A percentile compares a stretch with the other conserved stretches of the same genome.
Evolutionary conservation across 2,113 vertebrate species (phyloP).

Genomic region (Anoplopoma fimbria): DNA sequence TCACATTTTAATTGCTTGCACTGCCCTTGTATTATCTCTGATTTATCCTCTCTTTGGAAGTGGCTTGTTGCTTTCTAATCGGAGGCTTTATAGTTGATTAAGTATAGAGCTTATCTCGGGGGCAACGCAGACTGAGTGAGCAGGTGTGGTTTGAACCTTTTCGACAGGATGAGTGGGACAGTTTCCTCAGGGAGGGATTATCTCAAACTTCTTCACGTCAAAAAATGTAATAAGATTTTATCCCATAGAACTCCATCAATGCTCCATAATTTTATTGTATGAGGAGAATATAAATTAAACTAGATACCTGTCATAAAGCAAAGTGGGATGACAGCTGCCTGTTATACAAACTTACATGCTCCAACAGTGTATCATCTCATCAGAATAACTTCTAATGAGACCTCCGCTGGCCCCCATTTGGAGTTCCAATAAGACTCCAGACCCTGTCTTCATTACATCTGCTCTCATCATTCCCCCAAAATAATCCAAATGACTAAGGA

Average conservation of each 20-base stretch:
- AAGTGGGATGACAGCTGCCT: neutral
- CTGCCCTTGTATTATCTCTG: neutral
- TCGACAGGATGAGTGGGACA: neutral
- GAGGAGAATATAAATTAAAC: neutral
- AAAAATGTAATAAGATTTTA: neutral
- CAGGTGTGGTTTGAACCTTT: conserved; percentile 1
- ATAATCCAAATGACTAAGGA: conserved; percentile 17
- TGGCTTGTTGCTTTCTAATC: neutral
- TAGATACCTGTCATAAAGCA: neutral
- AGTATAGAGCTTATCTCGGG: neutral
- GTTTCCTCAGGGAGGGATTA: neutral
- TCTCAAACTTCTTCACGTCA: neutral
- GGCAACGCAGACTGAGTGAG: neutral
- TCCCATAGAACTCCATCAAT: no score
- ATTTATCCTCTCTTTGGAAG: neutral
- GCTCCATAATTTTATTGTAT: neutral
- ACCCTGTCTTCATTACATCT: conserved; percentile 24
- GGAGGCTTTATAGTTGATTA: neutral
- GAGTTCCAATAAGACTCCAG: neutral
- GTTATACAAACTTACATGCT: neutral
- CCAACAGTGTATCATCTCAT: neutral
- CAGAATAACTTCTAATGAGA: conserved; percentile 10
- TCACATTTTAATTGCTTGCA: conserved; percentile 1
- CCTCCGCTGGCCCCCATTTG: neutral
- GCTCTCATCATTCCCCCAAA: neutral